Evolutionary conservation across 2,113 vertebrate species (phyloP), one percentile per base, ranked within the genome.

Genomic region (Jaculus jaculus): DNA sequence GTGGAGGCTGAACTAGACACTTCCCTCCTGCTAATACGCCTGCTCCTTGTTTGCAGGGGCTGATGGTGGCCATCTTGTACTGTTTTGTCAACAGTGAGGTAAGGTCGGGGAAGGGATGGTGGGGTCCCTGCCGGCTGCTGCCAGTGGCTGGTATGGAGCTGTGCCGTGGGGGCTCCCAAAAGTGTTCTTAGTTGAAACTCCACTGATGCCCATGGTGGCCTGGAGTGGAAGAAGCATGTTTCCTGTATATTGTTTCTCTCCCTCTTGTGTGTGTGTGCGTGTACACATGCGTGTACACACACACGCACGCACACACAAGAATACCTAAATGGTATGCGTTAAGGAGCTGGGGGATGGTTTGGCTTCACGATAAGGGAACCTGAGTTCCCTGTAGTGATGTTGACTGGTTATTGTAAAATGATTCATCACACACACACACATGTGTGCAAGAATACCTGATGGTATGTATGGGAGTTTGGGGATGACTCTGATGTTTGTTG

Each of bases 51-150:
- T 97, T 97, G 78, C 96, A 99, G 99, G 99, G 99, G 74, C 97
- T 99, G 96, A 98, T 99, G 98, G 98, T 99, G 95, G 98, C 99
- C 89, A 93, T 99, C 96, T 96, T 99, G 47, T 99, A 99, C 97
- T 99, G 99, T 96, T 99, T 99, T 97, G 97, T 99, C 97, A 99
- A 99, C 97, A 99, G 98, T 32, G 99, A 99, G 99, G 99, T 99
- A 97, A 98, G 98, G 96, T 61, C 42, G 1, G 54, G n/a, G 81
- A 60, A 20, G 39, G 66, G 37, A 3, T 0, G 0, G 4, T 54
- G 65, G 82, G 90, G 72, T 4, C 39, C 7, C 66, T 51, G 54
- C 37, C 54, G 72, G 47, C 24, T 54, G 37, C 61, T 72, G 2
- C 73, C 32, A 2, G 10, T 8, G 12, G 20, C 39, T 34, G 8